Evolutionary conservation across 2,888 invertebrate species (phyloP).

Genomic region (Drosophila picticornis): DNA sequence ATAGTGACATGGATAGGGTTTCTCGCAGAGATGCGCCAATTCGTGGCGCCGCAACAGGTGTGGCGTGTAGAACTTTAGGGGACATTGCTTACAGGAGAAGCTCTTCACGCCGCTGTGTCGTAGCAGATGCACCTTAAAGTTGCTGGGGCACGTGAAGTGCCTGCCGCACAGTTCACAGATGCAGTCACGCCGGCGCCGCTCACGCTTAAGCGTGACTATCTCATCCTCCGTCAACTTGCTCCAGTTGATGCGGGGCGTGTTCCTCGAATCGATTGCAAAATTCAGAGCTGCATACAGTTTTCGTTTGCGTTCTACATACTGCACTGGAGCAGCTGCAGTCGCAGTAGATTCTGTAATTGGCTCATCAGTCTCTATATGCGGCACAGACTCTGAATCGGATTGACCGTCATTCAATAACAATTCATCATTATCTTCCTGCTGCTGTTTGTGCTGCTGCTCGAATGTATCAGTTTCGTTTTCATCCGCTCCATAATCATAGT

Average conservation of each 20-base stretch:
- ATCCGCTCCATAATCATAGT: slow-evolving; percentile 10
- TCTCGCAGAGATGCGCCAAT: slow-evolving; percentile 47
- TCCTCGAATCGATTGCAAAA: slow-evolving; percentile 45
- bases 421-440: neutral
- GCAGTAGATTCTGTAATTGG: neutral
- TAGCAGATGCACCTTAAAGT: slow-evolving; percentile 67
- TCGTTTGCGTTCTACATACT: neutral
- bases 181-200: slow-evolving; percentile 69
- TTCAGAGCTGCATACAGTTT: slow-evolving; percentile 42
- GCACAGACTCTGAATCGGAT: neutral
- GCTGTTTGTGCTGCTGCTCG: neutral
- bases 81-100: slow-evolving; percentile 55
- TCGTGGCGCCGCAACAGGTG: slow-evolving; percentile 65
- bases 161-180: slow-evolving; percentile 69
- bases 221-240: slow-evolving; percentile 63
- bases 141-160: slow-evolving; percentile 71
- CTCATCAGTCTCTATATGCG: slow-evolving; percentile 1
- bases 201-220: slow-evolving; percentile 57
- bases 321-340: neutral
- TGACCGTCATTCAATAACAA: neutral
- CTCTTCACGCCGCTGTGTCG: slow-evolving; percentile 64
- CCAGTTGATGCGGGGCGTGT: slow-evolving; percentile 64
- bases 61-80: slow-evolving; percentile 63
- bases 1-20: slow-evolving; percentile 64
- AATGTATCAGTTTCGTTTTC: neutral